A percentile compares a stretch with the other conserved stretches of the same genome.
These are phyloP conservation scores for Amazona finschi DNA, from an alignment of 2,797 vertebrate genomes.

Conservation along the genomic window DNA sequence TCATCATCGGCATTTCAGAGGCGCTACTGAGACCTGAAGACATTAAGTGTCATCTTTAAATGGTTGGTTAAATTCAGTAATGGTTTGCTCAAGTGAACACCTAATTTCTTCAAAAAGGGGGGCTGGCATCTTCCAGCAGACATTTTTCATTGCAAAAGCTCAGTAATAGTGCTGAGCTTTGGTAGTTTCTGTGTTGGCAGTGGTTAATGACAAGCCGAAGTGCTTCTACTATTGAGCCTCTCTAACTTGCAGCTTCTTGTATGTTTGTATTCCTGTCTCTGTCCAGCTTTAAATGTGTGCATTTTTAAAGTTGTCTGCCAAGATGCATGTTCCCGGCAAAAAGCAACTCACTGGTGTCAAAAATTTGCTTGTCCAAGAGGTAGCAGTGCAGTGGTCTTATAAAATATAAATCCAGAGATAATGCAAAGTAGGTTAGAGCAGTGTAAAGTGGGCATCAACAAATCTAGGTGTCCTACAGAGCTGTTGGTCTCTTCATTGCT, in stretches of 20 bases:
- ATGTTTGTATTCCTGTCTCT: neutral
- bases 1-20: conserved; percentile 33
- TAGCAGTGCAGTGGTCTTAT: neutral
- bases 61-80: neutral
- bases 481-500: conserved; percentile 35
- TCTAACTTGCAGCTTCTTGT: neutral
- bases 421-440: neutral
- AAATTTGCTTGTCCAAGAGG: neutral
- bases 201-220: neutral
- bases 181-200: neutral
- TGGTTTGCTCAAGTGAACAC: neutral
- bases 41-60: neutral
- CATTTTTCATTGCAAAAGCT: neutral
- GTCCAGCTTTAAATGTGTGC: neutral
- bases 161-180: neutral
- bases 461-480: conserved; percentile 17
- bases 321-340: neutral
- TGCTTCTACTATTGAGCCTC: neutral
- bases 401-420: neutral
- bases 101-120: neutral
- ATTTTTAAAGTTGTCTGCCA: neutral
- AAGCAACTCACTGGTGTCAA: neutral
- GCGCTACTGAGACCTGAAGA: neutral
- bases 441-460: conserved; percentile 11
- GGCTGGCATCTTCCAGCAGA: neutral